Conservation (phyloP, 2,797 vertebrate species). For the Oreonectes daqikongensis region DNA sequence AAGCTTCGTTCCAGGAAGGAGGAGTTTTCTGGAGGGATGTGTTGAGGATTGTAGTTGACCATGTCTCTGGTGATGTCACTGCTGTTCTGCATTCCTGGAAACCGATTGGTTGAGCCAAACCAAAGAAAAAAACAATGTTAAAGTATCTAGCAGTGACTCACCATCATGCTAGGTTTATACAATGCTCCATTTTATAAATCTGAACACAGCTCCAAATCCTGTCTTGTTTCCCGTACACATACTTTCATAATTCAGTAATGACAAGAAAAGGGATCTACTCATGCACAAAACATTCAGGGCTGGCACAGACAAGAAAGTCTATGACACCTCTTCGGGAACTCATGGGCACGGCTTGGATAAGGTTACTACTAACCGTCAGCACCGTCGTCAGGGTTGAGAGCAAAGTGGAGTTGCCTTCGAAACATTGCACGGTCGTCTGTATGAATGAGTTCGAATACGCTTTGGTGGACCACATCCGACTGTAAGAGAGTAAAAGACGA, state of each 20-base stretch:
- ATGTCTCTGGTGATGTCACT: slow-evolving; percentile 70
- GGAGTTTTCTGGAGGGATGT: slow-evolving; percentile 66
- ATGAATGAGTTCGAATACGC: slow-evolving; percentile 82
- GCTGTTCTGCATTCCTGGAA: slow-evolving; percentile 58
- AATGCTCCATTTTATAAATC: slow-evolving; percentile 17
- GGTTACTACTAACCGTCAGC: slow-evolving; percentile 12
- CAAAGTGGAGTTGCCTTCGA: slow-evolving; percentile 74
- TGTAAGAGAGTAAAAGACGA: slow-evolving; percentile 53
- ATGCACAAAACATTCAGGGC: slow-evolving; percentile 11
- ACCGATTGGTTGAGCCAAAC: slow-evolving; percentile 5
- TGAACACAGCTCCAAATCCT: slow-evolving; percentile 15
- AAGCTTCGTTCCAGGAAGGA: slow-evolving; percentile 82
- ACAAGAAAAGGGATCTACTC: slow-evolving; percentile 10
- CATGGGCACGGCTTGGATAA: background rate
- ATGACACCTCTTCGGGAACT: background rate
- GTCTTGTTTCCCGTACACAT: slow-evolving; percentile 28
- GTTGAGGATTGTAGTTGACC: slow-evolving; percentile 65
- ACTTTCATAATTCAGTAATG: slow-evolving; percentile 33
- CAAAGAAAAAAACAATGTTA: slow-evolving; percentile 2
- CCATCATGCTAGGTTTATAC: background rate
- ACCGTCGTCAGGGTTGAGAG: slow-evolving; percentile 60
- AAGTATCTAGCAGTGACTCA: slow-evolving; percentile 10
- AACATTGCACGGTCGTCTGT: slow-evolving; percentile 77
- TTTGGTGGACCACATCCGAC: slow-evolving; percentile 83
- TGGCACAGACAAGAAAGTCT: background rate